phyloP scores from a whole-genome alignment of 2,797 vertebrate species.

The Gallinago nigripennis region DNA sequence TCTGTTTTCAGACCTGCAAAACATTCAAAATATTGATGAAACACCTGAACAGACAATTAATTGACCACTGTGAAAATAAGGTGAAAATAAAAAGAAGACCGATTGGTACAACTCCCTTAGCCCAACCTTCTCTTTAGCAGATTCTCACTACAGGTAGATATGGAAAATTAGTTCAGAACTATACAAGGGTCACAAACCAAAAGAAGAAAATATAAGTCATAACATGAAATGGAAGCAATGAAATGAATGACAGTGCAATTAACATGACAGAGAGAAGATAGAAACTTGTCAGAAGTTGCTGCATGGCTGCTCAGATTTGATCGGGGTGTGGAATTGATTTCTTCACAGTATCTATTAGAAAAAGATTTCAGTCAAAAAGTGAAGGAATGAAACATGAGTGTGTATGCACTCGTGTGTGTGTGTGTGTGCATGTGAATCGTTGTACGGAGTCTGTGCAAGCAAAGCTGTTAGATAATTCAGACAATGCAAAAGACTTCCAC shows the following conservation, averaged over 20 bases:
- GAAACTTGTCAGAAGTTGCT: slow-evolving; percentile 50
- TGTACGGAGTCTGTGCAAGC: background rate
- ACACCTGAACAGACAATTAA: background rate
- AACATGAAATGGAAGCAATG: background rate
- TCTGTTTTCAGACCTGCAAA: background rate
- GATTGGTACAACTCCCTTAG: background rate
- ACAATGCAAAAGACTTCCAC: background rate
- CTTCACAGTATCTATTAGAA: slow-evolving; percentile 28
- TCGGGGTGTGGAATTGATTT: slow-evolving; percentile 42
- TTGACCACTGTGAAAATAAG: background rate
- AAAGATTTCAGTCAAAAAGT: slow-evolving; percentile 50
- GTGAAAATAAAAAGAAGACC: background rate
- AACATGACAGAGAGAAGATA: slow-evolving; percentile 27
- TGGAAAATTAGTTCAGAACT: background rate
- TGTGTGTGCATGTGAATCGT: background rate
- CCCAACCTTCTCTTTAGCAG: background rate
- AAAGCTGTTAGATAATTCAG: background rate
- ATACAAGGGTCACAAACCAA: background rate
- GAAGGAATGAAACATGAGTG: background rate
- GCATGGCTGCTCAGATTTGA: slow-evolving; percentile 16
- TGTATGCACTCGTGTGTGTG: background rate
- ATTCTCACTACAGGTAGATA: background rate
- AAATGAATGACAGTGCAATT: slow-evolving; percentile 51
- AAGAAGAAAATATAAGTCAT: slow-evolving; percentile 16
- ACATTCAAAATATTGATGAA: background rate